phyloP scores from a whole-genome alignment of 2,797 vertebrate genomes.

The Sebastes oblongus region DNA sequence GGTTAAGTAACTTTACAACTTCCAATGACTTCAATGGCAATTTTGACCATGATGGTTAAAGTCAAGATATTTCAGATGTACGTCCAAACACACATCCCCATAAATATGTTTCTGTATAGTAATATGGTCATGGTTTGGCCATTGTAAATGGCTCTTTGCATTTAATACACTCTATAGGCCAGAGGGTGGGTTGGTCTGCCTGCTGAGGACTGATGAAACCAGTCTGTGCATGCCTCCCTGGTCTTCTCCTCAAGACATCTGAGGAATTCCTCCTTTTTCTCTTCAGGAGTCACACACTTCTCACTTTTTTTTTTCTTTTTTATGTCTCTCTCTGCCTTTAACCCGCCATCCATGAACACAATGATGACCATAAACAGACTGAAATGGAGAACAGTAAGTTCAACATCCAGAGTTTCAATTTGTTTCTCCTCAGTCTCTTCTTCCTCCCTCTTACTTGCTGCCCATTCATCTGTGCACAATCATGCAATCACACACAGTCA shows the following conservation, averaged over 20 bases:
- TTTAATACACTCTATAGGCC: conserved; percentile 11
- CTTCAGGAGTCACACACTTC: conserved; percentile 24
- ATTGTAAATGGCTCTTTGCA: neutral
- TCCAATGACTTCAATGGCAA: neutral
- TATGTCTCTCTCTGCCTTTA: neutral
- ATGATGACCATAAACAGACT: conserved; percentile 3
- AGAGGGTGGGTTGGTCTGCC: conserved; percentile 3
- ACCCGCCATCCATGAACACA: neutral
- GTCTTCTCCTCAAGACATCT: conserved; percentile 32
- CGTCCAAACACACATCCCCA: neutral
- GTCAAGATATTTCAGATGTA: neutral
- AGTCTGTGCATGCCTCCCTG: conserved; percentile 50
- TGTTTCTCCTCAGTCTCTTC: neutral
- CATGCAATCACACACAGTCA: conserved; percentile 21
- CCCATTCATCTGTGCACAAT: conserved; percentile 33
- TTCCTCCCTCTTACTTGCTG: conserved; percentile 8
- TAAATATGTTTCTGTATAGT: neutral
- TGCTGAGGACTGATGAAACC: conserved; percentile 28
- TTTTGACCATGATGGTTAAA: neutral
- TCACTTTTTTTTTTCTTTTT: neutral
- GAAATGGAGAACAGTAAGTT: neutral
- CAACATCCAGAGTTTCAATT: conserved; percentile 9
- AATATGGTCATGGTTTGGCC: neutral
- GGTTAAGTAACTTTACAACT: neutral
- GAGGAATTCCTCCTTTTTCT: conserved; percentile 61